A percentile compares a stretch with the other conserved stretches of the same genome.
These are phyloP conservation scores for Linnaemya vulpina DNA, from an alignment of 2,888 invertebrate genomes.

Conservation along the genomic window DNA sequence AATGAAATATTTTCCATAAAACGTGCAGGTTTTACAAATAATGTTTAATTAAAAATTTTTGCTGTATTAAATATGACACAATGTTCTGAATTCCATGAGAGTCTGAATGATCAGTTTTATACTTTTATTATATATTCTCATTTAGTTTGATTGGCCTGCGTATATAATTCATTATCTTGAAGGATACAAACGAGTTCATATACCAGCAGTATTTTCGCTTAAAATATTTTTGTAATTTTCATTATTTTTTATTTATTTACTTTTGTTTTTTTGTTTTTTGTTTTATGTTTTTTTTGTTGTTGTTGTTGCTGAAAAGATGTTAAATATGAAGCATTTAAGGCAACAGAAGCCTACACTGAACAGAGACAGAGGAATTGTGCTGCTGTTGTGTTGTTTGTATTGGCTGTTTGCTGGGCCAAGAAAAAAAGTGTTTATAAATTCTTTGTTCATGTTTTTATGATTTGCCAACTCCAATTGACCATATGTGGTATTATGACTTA, in stretches of 20 bases:
- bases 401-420: too few relatives aligned
- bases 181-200: constrained; percentile 63
- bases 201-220: constrained; percentile 24
- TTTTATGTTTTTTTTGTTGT: neutral
- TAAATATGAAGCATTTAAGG: constrained; percentile 68
- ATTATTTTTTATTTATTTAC: neutral
- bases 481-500: constrained; percentile 71
- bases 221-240: constrained; percentile 62
- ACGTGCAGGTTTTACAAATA: constrained; percentile 83
- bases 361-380: constrained; percentile 36
- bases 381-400: neutral
- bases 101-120: constrained; percentile 74
- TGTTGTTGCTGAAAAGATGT: constrained; percentile 48
- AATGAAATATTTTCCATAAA: constrained; percentile 71
- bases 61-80: constrained; percentile 83
- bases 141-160: constrained; percentile 31
- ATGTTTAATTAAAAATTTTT: constrained; percentile 83
- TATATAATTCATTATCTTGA: constrained; percentile 48
- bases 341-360: neutral
- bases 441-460: constrained; percentile 71
- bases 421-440: constrained; percentile 68
- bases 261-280: too few relatives aligned
- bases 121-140: constrained; percentile 11
- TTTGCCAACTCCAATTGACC: constrained; percentile 71
- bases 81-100: constrained; percentile 82